A percentile compares a stretch with the other conserved stretches of the same genome.
Conservation (phyloP, 2,113 vertebrate genomes). For the Erpornis zantholeuca region DNA sequence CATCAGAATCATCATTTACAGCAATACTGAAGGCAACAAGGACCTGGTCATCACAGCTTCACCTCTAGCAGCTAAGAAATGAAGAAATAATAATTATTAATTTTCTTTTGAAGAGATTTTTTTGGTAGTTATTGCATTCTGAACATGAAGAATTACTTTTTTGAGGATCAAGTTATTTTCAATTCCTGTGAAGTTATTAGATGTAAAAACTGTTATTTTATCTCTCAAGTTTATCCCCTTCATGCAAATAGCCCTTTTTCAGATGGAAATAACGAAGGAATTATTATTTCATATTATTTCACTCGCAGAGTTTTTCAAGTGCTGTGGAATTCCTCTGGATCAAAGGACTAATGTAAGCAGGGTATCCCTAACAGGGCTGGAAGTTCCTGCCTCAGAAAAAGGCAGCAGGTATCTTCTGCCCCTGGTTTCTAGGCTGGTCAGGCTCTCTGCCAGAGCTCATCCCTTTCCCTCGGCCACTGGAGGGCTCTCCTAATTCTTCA, state of each 20-base stretch:
- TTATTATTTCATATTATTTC: not conserved
- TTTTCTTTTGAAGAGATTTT: not conserved
- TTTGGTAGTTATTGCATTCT: not conserved
- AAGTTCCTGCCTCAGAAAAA: not conserved
- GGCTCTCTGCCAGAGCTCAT: not conserved
- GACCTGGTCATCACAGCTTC: not conserved
- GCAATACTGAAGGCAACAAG: not conserved
- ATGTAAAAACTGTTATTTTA: not conserved
- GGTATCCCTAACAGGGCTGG: not conserved
- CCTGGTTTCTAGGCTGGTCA: not conserved
- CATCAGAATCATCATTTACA: not conserved
- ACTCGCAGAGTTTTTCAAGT: not conserved
- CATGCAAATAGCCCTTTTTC: not conserved
- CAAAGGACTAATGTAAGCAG: not conserved
- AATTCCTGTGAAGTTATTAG: not conserved
- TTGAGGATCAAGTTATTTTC: not conserved
- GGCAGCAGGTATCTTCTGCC: not conserved
- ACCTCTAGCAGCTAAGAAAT: not conserved
- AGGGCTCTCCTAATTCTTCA: conserved; percentile 48
- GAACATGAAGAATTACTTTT: not conserved
- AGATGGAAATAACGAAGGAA: not conserved
- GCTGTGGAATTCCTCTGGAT: not conserved
- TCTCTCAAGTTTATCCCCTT: not conserved
- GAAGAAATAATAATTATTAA: not conserved
- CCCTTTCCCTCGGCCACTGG: conserved; percentile 14